Base-by-base conservation (phyloP, 2,888 invertebrate genomes). In the Eurytoma californica region DNA sequence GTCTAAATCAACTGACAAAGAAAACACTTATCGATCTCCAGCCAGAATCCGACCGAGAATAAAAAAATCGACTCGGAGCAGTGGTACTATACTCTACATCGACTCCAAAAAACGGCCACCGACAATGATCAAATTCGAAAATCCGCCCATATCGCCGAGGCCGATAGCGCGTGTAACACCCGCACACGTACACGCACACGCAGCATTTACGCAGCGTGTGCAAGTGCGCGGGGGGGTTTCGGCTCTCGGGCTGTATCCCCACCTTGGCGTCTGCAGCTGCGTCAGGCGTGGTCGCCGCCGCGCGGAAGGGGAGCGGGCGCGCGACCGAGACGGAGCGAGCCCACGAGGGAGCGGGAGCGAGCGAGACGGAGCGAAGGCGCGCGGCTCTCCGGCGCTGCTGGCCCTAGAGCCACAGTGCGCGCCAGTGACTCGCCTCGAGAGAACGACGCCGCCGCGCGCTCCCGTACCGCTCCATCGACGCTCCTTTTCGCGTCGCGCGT, bases 231-330 rank as follows among this genome's bases (percentile, higher is more conserved):
- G 39, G 39, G 39, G 39, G 39, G 39, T 51, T 57, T 28, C 68
- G 18, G 53, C 68, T 18, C 68, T 30, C 28, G 20, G 24, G 16
- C 28, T 5, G 24, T 18, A 60, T 47, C 51, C 18, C 47, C 57
- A 28, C 67, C 16, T 28, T 58, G 66, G 78, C 76, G 78, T 76
- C 78, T 66, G 83, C 86, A 85, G 86, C 88, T 88, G 88, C 87
- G 86, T 87, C 88, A 88, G 88, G 88, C 88, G 88, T 88, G 88
- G 88, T 87, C 87, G 85, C 79, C 85, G 87, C 87, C 86, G 39
- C 39, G 39, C 39, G 49, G 61, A 73, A 57, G 14, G 24, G 18
- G 55, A 66, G 58, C 20, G 24, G 7, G 73, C 39, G 51, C 3
- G 51, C 24, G 24, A 72, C 18, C 63, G 30, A 63, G 47, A 72